phyloP scores from a whole-genome alignment of 2,113 vertebrate species.

The Odobenus rosmarus region DNA sequence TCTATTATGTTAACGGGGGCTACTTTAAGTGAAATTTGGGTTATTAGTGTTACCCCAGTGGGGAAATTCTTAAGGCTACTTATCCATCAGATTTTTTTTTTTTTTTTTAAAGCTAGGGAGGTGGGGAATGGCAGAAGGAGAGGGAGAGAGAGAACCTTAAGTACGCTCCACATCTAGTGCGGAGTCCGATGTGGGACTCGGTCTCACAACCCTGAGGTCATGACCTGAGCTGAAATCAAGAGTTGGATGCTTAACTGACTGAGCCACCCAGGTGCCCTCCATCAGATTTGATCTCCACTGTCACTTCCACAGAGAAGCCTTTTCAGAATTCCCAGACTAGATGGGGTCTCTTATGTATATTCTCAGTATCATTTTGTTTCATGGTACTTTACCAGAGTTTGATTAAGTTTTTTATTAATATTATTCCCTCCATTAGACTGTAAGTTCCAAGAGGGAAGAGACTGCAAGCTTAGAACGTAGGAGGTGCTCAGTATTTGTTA shows the following conservation, averaged over 20 bases:
- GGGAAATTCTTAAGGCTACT: neutral
- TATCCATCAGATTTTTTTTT: neutral
- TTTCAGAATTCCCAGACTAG: neutral
- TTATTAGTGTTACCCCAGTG: neutral
- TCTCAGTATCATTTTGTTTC: neutral
- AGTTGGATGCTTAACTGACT: neutral
- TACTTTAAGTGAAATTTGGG: neutral
- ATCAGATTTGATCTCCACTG: neutral
- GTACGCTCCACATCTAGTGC: neutral
- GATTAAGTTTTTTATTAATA: neutral
- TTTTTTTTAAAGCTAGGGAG: neutral
- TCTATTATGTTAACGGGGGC: neutral
- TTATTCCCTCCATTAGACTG: neutral
- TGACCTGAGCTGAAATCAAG: neutral
- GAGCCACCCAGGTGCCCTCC: neutral
- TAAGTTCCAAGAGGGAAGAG: neutral
- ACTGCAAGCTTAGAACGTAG: neutral
- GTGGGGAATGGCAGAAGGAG: neutral
- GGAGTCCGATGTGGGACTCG: fast-evolving
- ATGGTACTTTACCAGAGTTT: neutral
- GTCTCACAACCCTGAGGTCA: neutral
- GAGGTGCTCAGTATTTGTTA: neutral
- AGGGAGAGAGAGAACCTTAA: neutral
- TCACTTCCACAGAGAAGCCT: neutral
- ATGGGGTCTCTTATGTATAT: neutral